Evolutionary conservation across 2,113 vertebrate genomes (phyloP), one percentile per base, ranked within the genome.

Genomic region (Numida meleagris): DNA sequence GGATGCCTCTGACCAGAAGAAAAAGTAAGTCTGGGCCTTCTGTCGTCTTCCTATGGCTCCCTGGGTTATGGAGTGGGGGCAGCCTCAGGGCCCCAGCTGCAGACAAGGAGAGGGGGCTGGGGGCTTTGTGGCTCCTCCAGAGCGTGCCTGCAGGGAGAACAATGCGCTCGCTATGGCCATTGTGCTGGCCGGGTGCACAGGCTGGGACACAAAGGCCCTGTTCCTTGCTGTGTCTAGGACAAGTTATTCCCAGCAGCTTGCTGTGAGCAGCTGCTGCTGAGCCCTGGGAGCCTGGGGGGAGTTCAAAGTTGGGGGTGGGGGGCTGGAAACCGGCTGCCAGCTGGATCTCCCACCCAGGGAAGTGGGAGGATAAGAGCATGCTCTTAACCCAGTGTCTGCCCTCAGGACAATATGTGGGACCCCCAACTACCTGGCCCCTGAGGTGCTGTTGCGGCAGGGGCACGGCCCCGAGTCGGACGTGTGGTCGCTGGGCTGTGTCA

Each of bases 371-470:
- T 43, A 18, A 31, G 43, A 78, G 29, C 34, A 5, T 16, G 57
- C 4, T 5, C 20, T 29, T 90, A 65, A 96, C 61, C 43, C 68
- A 48, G 23, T 4, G 20, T 89, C 68, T 92, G 18, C 42, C 72
- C 89, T 34, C 94, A 99, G 99, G 96, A 99, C 99, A n/a, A 99
- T 99, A 96, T 99, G 99, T 96, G 99, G 99, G 43, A 99, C 99
- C 65, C 99, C 99, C n/a, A 99, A 99, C 97, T 99, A 99, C 82
- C 97, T 99, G 97, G 99, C 99, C 29, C 99, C 99, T 13, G 99
- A 99, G 97, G 99, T 99, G 89, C 97, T 99, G n/a, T 98, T 99
- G 98, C 98, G 99, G 79, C 99, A 99, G 81, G 99, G 99, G 40
- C 99, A 99, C 0, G 99, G 99, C 43, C 99, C 99, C 0, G 99